phyloP scores from a whole-genome alignment of 2,888 invertebrate species.

The Frankliniella intonsa region DNA sequence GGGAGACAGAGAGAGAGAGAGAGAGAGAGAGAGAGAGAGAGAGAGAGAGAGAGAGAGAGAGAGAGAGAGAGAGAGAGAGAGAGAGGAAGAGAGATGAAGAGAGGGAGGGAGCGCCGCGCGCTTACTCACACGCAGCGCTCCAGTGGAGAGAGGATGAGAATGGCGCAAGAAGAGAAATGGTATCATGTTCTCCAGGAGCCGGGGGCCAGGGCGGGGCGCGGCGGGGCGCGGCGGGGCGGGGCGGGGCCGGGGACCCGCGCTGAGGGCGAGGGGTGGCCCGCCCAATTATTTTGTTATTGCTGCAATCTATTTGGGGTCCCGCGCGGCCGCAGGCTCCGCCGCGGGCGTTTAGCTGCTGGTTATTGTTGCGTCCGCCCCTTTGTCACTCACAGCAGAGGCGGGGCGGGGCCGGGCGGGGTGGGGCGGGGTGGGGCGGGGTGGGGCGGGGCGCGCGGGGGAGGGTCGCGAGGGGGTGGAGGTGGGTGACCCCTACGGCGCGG shows the following conservation, averaged over 20 bases:
- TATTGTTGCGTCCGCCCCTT: conserved; percentile 6
- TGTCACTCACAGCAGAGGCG: not conserved
- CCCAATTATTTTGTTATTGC: conserved; percentile 20
- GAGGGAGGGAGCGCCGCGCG: not conserved
- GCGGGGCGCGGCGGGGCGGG: not conserved
- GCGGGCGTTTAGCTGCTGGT: not conserved
- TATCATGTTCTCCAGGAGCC: not conserved
- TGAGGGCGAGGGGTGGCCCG: not conserved
- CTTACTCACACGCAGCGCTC: not conserved
- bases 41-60: conserved; percentile 10
- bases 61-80: not conserved
- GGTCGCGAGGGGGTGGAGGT: not conserved
- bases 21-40: conserved; percentile 10
- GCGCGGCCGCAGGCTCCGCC: not conserved
- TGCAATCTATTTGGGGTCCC: conserved; percentile 1
- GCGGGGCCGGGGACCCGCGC: not conserved
- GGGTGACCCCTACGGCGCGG: not conserved
- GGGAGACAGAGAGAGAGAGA: not conserved
- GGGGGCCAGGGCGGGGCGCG: too few relatives aligned
- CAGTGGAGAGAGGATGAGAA: not conserved
- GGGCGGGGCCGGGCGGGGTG: not conserved
- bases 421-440: not conserved
- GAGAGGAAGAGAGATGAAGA: not conserved
- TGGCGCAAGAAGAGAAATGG: not conserved
- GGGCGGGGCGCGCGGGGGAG: not conserved